These are phyloP conservation scores for Lithobates pipiens DNA, from an alignment of 2,797 vertebrate genomes.

Conservation along the genomic window DNA sequence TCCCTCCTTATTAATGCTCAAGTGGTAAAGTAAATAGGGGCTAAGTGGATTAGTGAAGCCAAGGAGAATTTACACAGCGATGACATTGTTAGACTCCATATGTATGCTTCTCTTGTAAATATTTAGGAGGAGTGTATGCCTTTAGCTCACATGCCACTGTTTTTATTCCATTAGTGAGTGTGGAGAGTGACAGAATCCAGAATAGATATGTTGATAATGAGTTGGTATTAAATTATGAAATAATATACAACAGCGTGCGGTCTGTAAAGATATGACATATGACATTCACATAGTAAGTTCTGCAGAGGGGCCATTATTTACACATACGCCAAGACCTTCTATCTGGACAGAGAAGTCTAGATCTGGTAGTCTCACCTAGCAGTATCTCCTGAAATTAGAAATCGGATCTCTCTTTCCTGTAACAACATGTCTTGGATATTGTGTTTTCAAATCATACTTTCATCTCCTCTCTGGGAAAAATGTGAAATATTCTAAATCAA, in stretches of 20 bases:
- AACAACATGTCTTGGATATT: conserved; percentile 50
- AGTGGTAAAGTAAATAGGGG: conserved; percentile 42
- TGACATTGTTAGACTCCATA: conserved; percentile 31
- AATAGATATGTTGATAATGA: conserved; percentile 28
- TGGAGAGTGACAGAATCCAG: conserved; percentile 41
- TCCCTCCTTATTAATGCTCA: conserved; percentile 7
- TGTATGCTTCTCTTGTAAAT: conserved; percentile 46
- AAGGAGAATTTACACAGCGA: conserved; percentile 18
- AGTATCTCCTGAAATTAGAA: conserved; percentile 20
- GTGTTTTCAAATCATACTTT: conserved; percentile 47
- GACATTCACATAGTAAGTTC: background rate
- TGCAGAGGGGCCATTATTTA: background rate
- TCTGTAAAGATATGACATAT: conserved; percentile 33
- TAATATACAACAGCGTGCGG: conserved; percentile 18
- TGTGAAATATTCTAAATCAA: conserved; percentile 43
- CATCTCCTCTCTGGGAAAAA: conserved; percentile 48
- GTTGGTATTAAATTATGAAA: conserved; percentile 33
- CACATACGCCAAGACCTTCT: background rate
- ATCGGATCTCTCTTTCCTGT: conserved; percentile 38
- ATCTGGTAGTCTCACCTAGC: conserved; percentile 11
- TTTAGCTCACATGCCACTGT: conserved; percentile 20
- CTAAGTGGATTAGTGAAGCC: conserved; percentile 44
- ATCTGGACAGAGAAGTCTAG: background rate
- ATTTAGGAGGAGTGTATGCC: conserved; percentile 36
- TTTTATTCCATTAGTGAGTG: conserved; percentile 40